Evolutionary conservation across 2,113 vertebrate genomes (phyloP).

Genomic region (Albula glossodonta): DNA sequence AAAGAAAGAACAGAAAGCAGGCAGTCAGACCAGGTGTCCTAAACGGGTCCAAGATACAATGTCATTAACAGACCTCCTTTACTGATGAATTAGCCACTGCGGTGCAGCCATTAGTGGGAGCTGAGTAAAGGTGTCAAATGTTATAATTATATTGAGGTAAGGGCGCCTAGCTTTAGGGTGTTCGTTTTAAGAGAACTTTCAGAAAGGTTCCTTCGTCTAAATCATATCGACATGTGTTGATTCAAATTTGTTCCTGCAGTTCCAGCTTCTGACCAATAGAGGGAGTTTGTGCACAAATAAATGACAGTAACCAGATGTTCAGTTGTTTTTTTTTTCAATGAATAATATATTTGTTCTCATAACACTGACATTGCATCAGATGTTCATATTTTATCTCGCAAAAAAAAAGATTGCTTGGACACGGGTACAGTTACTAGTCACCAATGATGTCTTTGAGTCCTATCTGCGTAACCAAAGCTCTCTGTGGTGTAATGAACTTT

Average conservation of each 20-base stretch:
- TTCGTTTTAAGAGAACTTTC: neutral
- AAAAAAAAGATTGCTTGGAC: neutral
- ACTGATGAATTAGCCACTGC: neutral
- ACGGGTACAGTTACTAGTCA: too few relatives aligned
- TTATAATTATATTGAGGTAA: neutral
- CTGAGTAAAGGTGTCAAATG: neutral
- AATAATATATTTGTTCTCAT: neutral
- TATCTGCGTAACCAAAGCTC: too few relatives aligned
- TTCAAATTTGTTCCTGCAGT: neutral
- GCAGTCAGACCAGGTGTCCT: neutral
- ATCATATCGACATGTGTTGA: neutral
- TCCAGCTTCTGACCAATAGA: slow-evolving; percentile 46
- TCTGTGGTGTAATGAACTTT: too few relatives aligned
- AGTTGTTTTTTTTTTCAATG: neutral
- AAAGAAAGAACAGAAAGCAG: neutral
- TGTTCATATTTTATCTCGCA: neutral
- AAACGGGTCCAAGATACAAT: neutral
- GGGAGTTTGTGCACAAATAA: slow-evolving; percentile 30
- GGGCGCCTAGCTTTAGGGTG: neutral
- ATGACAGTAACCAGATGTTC: neutral
- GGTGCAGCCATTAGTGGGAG: neutral
- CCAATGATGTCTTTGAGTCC: too few relatives aligned
- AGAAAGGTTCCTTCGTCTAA: neutral
- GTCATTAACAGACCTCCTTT: neutral
- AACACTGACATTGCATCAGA: neutral